Evolutionary conservation across 2,113 vertebrate species (phyloP), one percentile per base, ranked within the genome.

Genomic region (Propithecus coquereli): DNA sequence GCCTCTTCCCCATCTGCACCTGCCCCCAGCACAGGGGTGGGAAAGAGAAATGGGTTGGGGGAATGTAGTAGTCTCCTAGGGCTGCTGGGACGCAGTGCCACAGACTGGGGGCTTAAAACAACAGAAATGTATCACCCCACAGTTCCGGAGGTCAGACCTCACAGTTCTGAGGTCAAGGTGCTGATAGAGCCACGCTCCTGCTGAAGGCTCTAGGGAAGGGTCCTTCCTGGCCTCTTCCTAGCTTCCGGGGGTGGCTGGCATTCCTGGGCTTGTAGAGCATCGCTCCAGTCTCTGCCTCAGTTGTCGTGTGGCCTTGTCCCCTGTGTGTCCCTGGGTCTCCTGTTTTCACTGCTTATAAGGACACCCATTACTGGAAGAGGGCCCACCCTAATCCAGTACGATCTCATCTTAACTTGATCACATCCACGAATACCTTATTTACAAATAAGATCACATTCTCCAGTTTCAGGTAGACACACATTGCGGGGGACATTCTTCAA

Each of bases 101-200:
- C 5, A 0, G 7, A 6, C 37, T 1, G 9, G 32, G 1, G 6
- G 32, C 17, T 54, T 34, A 17, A 18, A 6, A 50, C 34, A 63
- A 27, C 0, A 30, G 68, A 47, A 68, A 23, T 12, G 14, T 5
- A 14, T 25, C 14, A 0, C 11, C 40, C 32, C 13, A 2, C 5
- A 1, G 23, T 9, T 40, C 30, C 11, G 37, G 45, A 68, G 30
- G 14, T 61, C 23, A 1, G 47, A 83, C 40, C 40, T 43, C 40
- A 43, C 40, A 9, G 45, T 47, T 47, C 57, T 2, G 17, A 43
- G 4, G 2, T 16, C 0, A 1, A 16, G 27, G 37, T 13, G 2
- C 5, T 0, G 2, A 18, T 52, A 40, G 54, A 6, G 8, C 37
- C 13, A 0, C 0, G 1, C 43, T 40, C n/a, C 18, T 30, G n/a